phyloP scores from a whole-genome alignment of 2,113 vertebrate species.

The Oryzias melastigma region DNA sequence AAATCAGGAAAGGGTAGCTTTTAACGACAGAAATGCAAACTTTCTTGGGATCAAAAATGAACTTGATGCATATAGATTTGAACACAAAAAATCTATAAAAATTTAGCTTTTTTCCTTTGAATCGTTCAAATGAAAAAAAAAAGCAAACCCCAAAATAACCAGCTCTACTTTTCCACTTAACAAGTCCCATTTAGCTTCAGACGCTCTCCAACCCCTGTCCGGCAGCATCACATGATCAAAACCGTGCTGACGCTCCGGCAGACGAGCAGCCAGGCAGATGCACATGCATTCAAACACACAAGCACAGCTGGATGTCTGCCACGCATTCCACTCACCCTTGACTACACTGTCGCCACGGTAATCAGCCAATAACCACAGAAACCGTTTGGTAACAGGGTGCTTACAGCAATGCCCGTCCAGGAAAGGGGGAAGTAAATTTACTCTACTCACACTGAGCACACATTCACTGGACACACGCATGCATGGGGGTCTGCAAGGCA shows the following conservation, averaged over 20 bases:
- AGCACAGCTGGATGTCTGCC: conserved; percentile 66
- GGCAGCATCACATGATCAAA: conserved; percentile 30
- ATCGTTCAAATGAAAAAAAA: too few species aligned
- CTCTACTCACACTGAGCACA: conserved; percentile 43
- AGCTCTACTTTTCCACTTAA: too few species aligned
- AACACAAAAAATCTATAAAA: too few species aligned
- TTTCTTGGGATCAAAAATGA: conserved; percentile 36
- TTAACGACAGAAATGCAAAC: conserved; percentile 60
- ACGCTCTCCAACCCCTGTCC: conserved; percentile 15
- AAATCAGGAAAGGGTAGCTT: conserved; percentile 20
- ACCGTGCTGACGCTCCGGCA: conserved; percentile 36
- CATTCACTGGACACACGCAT: conserved; percentile 24
- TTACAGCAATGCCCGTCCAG: conserved; percentile 52
- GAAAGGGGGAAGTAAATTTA: conserved; percentile 67
- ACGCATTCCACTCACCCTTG: conserved; percentile 69
- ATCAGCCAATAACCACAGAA: conserved; percentile 74
- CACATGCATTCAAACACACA: conserved; percentile 23
- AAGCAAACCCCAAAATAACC: too few species aligned
- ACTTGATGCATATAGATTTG: neutral
- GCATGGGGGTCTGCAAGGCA: conserved; percentile 37
- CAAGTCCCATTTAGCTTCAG: conserved; percentile 13
- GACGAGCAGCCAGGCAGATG: conserved; percentile 36
- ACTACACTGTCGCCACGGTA: conserved; percentile 71
- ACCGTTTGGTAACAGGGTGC: conserved; percentile 66
- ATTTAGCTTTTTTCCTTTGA: too few species aligned